Evolutionary conservation across 2,113 vertebrate species (phyloP).

Genomic region (Callipepla californica): DNA sequence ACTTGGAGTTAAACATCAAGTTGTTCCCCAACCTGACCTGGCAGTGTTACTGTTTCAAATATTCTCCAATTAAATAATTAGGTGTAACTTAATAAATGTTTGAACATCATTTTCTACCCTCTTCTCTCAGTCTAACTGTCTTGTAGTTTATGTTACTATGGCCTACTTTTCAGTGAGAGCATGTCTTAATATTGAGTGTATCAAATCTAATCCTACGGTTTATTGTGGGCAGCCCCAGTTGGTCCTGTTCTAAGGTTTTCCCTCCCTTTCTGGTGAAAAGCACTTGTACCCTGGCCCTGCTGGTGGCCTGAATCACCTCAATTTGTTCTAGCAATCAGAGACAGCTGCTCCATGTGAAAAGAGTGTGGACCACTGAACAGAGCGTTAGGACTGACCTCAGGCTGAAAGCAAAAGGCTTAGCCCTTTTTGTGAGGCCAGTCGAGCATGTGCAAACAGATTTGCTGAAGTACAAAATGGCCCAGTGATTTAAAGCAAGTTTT

Average conservation of each 20-base stretch:
- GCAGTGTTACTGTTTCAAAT: slow-evolving; percentile 10
- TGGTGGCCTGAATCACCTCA: slow-evolving; percentile 83
- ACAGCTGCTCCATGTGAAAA: slow-evolving; percentile 78
- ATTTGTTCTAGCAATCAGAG: slow-evolving; percentile 83
- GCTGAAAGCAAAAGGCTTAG: slow-evolving; percentile 69
- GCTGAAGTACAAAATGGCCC: slow-evolving; percentile 75
- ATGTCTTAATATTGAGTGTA: slow-evolving; percentile 81
- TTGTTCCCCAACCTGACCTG: not conserved
- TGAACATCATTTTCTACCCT: slow-evolving; percentile 29
- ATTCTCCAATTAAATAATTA: slow-evolving; percentile 73
- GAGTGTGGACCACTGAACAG: slow-evolving; percentile 71
- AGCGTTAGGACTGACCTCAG: slow-evolving; percentile 75
- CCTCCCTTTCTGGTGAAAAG: slow-evolving; percentile 69
- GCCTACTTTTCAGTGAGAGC: slow-evolving; percentile 73
- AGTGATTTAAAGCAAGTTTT: slow-evolving; percentile 78
- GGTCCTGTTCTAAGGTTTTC: slow-evolving; percentile 74
- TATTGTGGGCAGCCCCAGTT: slow-evolving; percentile 77
- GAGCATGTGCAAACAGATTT: slow-evolving; percentile 80
- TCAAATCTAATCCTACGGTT: slow-evolving; percentile 82
- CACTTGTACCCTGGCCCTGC: slow-evolving; percentile 66
- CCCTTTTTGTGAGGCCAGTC: slow-evolving; percentile 71
- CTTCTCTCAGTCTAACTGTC: slow-evolving; percentile 40
- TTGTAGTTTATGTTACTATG: slow-evolving; percentile 64
- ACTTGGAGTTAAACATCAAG: not conserved
- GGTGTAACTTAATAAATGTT: slow-evolving; percentile 82